Conservation (phyloP, 2,888 invertebrate genomes). For the Ctenicera cuprea region DNA sequence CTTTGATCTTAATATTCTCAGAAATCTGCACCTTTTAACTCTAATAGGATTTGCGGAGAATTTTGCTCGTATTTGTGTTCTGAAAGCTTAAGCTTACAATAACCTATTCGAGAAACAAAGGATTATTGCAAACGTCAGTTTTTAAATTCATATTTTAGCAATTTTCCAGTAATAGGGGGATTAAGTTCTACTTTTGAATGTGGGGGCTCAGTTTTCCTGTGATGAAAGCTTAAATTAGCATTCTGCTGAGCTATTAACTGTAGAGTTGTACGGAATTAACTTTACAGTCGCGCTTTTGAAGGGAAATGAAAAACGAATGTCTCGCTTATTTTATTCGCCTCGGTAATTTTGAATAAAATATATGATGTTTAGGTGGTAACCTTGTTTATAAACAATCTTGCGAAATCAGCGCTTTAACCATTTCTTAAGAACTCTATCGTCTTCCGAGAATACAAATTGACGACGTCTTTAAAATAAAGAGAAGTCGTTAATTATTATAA, state of each 20-base stretch:
- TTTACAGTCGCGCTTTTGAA: slow-evolving; percentile 5
- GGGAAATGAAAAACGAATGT: not conserved
- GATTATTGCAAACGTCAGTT: not conserved
- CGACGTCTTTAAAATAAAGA: slow-evolving; percentile 1
- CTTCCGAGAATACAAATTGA: slow-evolving; percentile 6
- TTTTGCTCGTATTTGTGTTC: not conserved
- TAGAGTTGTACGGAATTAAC: slow-evolving; percentile 2
- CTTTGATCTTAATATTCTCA: not conserved
- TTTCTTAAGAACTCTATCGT: not conserved
- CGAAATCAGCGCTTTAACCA: not conserved
- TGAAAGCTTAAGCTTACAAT: not conserved
- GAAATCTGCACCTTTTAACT: not conserved
- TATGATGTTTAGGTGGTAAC: not conserved
- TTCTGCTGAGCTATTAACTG: slow-evolving; percentile 18
- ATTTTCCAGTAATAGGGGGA: not conserved
- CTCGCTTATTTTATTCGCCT: slow-evolving; percentile 2
- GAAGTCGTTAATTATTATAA: not conserved
- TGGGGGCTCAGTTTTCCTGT: not conserved
- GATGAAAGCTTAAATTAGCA: slow-evolving; percentile 17
- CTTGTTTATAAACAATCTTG: not conserved
- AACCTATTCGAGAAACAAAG: not conserved
- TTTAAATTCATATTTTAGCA: not conserved
- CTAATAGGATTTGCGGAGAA: not conserved
- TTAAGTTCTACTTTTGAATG: slow-evolving; percentile 6
- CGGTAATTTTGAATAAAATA: not conserved